phyloP scores from a whole-genome alignment of 1,140 invertebrate species.

The Fopius arisanus region DNA sequence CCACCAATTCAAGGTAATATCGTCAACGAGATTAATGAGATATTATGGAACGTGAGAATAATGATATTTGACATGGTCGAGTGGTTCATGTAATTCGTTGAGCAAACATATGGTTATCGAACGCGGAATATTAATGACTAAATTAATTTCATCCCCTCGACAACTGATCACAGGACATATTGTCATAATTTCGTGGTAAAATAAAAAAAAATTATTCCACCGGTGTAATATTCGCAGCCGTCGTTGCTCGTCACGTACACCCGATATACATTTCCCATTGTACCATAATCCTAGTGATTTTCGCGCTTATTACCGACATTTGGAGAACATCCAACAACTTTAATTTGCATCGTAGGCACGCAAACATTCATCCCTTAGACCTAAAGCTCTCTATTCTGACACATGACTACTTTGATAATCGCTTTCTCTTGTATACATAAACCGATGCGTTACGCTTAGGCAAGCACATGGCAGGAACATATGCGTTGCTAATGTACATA shows the following conservation, averaged over 20 bases:
- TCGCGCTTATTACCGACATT: constrained; percentile 1
- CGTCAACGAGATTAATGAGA: constrained; percentile 7
- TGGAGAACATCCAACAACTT: constrained; percentile 6
- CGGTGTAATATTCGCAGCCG: no score
- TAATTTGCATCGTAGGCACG: not conserved
- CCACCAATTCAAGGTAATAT: constrained; percentile 5
- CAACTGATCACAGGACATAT: not conserved
- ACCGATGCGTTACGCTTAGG: constrained; percentile 12
- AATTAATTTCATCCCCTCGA: not conserved
- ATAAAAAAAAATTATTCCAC: constrained; percentile 4
- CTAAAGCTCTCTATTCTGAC: not conserved
- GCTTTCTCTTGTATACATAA: constrained; percentile 13
- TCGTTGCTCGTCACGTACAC: not conserved
- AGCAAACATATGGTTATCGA: constrained; percentile 7
- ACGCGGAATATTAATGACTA: not conserved
- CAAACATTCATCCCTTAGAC: not conserved
- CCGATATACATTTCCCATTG: not conserved
- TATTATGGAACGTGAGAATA: constrained; percentile 9
- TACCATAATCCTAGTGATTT: not conserved
- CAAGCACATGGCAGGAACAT: constrained; percentile 8
- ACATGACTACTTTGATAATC: constrained; percentile 11
- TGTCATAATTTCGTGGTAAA: not conserved
- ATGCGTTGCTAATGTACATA: constrained; percentile 4
- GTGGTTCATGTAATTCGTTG: constrained; percentile 19
- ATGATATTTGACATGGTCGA: constrained; percentile 25